Base-by-base conservation (phyloP, 2,888 invertebrate species). In the Hypena proboscidalis region DNA sequence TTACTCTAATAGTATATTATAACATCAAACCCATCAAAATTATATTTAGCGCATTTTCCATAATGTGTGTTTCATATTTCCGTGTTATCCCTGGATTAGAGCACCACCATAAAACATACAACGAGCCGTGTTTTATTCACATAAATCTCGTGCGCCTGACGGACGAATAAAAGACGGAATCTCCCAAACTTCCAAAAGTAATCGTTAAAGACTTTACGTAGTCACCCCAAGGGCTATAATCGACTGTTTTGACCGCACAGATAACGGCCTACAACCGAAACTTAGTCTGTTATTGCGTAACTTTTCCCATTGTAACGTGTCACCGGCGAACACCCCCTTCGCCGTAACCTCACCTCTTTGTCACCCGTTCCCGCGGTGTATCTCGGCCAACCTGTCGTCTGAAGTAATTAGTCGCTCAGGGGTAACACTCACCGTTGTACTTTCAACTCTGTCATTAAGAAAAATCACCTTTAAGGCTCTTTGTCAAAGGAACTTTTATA, bases 221-320 rank as follows among this genome's bases (percentile, higher is more conserved):
- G 9, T 32, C 6, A 36, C 36, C 66, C 47, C 59, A 74, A 55
- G 69, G 58, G 70, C 48, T 62, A 59, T 37, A 72, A 73, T 77
- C 32, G 56, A 38, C 23, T 51, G 58, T 41, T 40, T 31, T 14
- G 30, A 38, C 31, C 36, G 52, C 35, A 29, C 22, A 44, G 55
- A 64, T 65, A 67, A 58, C 53, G 52, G 52, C 59, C 64, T 52
- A 33, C 48, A 46, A 57, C 42, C 44, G 32, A 67, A 75, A 77
- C 69, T 75, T 74, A 72, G 73, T 75, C 76, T 72, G 76, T 84
- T 80, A 83, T 79, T 80, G 73, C 75, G 70, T 70, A 85, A 85
- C 79, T 85, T 83, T 83, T 74, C 74, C 73, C 79, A 82, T 83
- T 78, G 83, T 75, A 68, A 77, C 76, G 74, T 78, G 81, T 77